A percentile compares a stretch with the other conserved stretches of the same genome.
These are phyloP conservation scores for Chaetorhynchus papuensis DNA, from an alignment of 2,113 vertebrate species.

Conservation along the genomic window DNA sequence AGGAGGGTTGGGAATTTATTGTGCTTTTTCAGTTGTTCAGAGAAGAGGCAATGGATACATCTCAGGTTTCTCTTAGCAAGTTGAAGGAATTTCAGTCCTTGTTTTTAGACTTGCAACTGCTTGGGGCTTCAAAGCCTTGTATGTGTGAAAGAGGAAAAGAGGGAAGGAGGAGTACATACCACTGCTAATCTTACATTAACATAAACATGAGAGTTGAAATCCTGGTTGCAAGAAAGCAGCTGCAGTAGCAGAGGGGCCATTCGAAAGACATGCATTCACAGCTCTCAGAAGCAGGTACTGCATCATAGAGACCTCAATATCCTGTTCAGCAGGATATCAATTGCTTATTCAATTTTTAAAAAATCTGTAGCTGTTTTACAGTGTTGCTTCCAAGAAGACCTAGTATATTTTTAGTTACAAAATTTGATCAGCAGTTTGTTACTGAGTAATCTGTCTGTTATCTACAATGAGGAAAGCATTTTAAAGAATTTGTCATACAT, in stretches of 20 bases:
- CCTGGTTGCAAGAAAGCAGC: neutral
- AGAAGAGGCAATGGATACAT: neutral
- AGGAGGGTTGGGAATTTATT: neutral
- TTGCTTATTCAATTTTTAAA: neutral
- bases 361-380: neutral
- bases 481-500: neutral
- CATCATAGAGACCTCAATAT: neutral
- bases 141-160: neutral
- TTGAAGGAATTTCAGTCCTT: conserved; percentile 5
- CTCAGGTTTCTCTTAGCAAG: conserved; percentile 18
- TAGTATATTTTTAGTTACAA: neutral
- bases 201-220: neutral
- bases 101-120: neutral
- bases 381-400: neutral
- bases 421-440: neutral
- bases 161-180: neutral
- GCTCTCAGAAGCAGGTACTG: neutral
- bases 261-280: neutral
- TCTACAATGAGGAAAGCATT: neutral
- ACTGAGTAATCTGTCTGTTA: neutral
- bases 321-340: neutral
- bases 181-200: neutral
- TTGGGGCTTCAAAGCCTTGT: neutral
- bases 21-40: conserved; percentile 27
- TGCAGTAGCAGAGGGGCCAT: neutral